Evolutionary conservation across 2,888 invertebrate species (phyloP).

Genomic region (Nineta flava): DNA sequence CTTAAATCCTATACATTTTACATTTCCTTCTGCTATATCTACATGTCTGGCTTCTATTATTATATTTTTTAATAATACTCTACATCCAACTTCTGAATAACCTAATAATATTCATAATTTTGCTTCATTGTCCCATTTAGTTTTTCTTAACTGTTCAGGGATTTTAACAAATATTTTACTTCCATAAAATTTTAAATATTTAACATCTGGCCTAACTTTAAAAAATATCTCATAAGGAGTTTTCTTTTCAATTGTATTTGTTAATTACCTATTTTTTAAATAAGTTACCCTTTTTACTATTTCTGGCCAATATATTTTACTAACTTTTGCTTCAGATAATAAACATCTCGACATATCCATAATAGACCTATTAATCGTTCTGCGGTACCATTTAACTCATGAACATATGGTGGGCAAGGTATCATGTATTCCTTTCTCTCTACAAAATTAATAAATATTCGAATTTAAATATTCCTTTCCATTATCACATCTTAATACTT

Average conservation of each 20-base stretch:
- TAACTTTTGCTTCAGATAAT: slow-evolving; percentile 12
- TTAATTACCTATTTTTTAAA: slow-evolving; percentile 9
- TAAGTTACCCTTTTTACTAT: slow-evolving; percentile 10
- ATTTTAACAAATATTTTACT: slow-evolving; percentile 5
- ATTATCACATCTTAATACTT: slow-evolving; percentile 8
- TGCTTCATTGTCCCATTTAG: slow-evolving; percentile 10
- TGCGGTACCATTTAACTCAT: slow-evolving; percentile 12
- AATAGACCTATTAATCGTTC: slow-evolving; percentile 13
- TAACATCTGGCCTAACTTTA: too few relatives aligned
- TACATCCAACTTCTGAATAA: too few relatives aligned
- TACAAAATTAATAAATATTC: slow-evolving; percentile 12
- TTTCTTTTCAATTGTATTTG: slow-evolving; percentile 9
- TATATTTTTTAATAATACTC: too few relatives aligned
- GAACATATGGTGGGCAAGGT: slow-evolving; percentile 12
- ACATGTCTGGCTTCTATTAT: too few relatives aligned
- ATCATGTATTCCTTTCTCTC: slow-evolving; percentile 11
- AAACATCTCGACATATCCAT: slow-evolving; percentile 14
- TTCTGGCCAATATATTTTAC: slow-evolving; percentile 12
- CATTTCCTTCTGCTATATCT: too few relatives aligned
- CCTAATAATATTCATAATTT: slow-evolving; percentile 9
- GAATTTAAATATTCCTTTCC: slow-evolving; percentile 7
- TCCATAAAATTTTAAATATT: too few relatives aligned
- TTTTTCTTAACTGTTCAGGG: slow-evolving; percentile 8
- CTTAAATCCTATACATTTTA: too few relatives aligned
- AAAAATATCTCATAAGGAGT: slow-evolving; percentile 14